Evolutionary conservation across 2,113 vertebrate genomes (phyloP), one percentile per base, ranked within the genome.

Genomic region (Cheirogaleus medius): DNA sequence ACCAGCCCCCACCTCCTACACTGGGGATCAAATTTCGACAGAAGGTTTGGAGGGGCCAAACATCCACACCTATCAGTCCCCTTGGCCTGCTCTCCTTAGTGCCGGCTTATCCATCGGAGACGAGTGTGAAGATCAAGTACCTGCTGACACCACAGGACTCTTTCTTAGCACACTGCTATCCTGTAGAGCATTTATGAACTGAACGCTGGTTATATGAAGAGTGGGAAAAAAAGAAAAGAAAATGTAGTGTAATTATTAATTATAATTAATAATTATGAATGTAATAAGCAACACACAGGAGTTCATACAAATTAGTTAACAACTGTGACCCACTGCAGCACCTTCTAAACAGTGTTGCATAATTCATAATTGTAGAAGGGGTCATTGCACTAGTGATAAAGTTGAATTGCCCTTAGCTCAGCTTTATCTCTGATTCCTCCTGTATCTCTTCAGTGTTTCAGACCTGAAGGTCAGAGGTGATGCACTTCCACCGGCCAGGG

Each of bases 391-490:
- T 32, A 7, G 44, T 18, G 44, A 23, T 73, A 10, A 71, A 29
- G 6, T 10, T 64, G 68, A 73, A 9, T 39, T 44, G 7, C 13
- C 47, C 84, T 71, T 20, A 78, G 37, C 49, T 77, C 1, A 1
- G 20, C 52, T 21, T 0, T 0, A 0, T n/a, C 58, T 54, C 77
- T 47, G n/a, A 71, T 63, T 39, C 64, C 32, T 76, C 39, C 37
- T 1, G 0, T 2, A 18, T 32, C 15, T 5, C 88, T 80, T 93
- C 58, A 44, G 56, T 54, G 42, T 87, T 90, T 64, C 52, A 58
- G 63, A 47, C 29, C 44, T 47, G 37, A 52, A 76, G 68, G 63
- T 71, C 95, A 69, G 37, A 84, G 49, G 32, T 68, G 4, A 90
- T 37, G 25, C 58, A 49, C 37, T 20, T 14, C 15, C 52, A 66